Evolutionary conservation across 2,797 vertebrate species (phyloP).

Genomic region (Lepus townsendii): DNA sequence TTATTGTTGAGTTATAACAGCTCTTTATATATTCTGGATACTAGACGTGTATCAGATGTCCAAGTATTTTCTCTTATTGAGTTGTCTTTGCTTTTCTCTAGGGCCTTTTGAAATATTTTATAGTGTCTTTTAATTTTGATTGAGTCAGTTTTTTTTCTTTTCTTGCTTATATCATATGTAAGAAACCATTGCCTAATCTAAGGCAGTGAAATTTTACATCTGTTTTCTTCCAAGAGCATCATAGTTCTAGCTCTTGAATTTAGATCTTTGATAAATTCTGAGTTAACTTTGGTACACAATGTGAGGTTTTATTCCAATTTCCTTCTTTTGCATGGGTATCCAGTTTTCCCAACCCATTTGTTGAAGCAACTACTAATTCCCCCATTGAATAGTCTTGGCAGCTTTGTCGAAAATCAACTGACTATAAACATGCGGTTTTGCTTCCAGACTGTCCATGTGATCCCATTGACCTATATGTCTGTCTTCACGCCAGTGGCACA

Average conservation of each 20-base stretch:
- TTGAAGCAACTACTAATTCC: neutral
- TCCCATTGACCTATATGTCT: neutral
- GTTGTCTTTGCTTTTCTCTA: neutral
- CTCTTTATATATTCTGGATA: neutral
- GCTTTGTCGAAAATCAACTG: neutral
- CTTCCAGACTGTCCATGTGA: neutral
- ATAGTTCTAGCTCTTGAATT: neutral
- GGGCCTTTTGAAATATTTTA: neutral
- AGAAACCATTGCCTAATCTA: conserved; percentile 11
- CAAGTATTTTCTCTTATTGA: conserved; percentile 40
- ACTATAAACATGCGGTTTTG: neutral
- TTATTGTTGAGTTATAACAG: neutral
- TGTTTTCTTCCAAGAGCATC: conserved; percentile 1
- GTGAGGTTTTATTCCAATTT: neutral
- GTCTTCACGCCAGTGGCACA: neutral
- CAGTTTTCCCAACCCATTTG: neutral
- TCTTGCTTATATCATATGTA: neutral
- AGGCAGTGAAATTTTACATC: neutral
- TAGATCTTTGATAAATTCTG: neutral
- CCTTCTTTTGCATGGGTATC: neutral
- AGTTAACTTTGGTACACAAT: neutral
- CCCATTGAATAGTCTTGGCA: neutral
- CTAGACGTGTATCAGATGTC: neutral
- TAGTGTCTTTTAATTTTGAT: neutral
- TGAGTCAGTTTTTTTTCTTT: neutral